Base-by-base conservation (phyloP, 2,113 vertebrate species). In the Festucalex cinctus region DNA sequence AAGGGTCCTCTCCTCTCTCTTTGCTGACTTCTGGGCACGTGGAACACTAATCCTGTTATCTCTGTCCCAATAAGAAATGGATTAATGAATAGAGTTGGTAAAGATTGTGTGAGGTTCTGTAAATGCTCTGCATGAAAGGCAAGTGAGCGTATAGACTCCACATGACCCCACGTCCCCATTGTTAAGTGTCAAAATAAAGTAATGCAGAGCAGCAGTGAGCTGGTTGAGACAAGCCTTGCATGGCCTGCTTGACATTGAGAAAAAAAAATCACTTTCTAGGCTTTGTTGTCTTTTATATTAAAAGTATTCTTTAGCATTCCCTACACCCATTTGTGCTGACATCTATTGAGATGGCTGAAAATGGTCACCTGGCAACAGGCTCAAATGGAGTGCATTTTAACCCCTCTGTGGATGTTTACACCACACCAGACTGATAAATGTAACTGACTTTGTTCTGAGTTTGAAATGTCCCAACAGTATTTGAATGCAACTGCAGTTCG, bases 21-120 rank as follows among this genome's bases (percentile, higher is more conserved):
- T 74, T 66, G 74, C 78, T 81, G 86, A 84, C 83, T 87, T 73
- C 83, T 83, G 74, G 75, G 82, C 82, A 79, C 81, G 77, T 61
- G 75, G 75, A 84, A 74, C 73, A 75, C 79, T 89, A 90, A 91
- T 90, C 86, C 87, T 74, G 83, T 90, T 89, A 91, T 82, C 84
- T 82, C 82, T 48, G 53, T 88, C 74, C 85, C 83, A 87, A 89
- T 85, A 88, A 91, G 86, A 89, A 89, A 90, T 87, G 59, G 87
- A 90, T 90, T 71, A 79, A 88, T 89, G 83, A 90, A 84, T 70
- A 77, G 83, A 76, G 76, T 70, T 76, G 12, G 66, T 57, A 82
- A 74, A 77, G 66, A 70, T 65, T 49, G 74, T 60, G 77, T 68
- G 63, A 65, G 66, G 77, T 67, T 77, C 66, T 39, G 59, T n/a